These are phyloP conservation scores for Microctenopoma steveboyesi DNA, from an alignment of 2,797 vertebrate genomes.

Conservation along the genomic window DNA sequence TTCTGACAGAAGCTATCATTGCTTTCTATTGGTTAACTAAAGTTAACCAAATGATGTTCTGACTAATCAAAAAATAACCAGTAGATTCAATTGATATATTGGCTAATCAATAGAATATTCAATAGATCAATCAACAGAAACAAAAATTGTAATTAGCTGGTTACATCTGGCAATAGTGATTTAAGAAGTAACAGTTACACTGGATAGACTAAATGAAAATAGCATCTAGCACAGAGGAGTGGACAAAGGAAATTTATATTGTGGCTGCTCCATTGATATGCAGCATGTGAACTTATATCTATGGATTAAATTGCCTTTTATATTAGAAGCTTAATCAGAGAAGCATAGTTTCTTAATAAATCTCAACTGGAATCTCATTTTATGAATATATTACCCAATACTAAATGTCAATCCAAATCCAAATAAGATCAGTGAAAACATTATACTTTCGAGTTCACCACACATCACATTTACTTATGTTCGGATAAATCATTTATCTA, in stretches of 20 bases:
- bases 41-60: too few species aligned
- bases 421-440: not conserved
- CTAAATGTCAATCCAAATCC: not conserved
- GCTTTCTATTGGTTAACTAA: too few species aligned
- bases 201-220: conserved; percentile 4
- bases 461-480: conserved; percentile 4
- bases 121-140: too few species aligned
- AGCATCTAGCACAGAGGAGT: not conserved
- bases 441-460: not conserved
- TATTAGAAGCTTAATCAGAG: not conserved
- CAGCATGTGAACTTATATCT: not conserved
- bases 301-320: not conserved
- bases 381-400: not conserved
- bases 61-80: too few species aligned
- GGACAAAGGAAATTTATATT: not conserved
- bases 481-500: conserved; percentile 8
- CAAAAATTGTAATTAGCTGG: not conserved
- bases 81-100: too few species aligned
- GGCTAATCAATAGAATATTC: too few species aligned
- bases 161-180: not conserved
- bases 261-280: not conserved
- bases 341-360: not conserved
- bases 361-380: not conserved
- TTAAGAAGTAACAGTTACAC: conserved; percentile 7
- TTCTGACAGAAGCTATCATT: too few species aligned